These are phyloP conservation scores for Acropora tenuis DNA, from an alignment of 64 coral and sea anemone species.

Conservation along the genomic window DNA sequence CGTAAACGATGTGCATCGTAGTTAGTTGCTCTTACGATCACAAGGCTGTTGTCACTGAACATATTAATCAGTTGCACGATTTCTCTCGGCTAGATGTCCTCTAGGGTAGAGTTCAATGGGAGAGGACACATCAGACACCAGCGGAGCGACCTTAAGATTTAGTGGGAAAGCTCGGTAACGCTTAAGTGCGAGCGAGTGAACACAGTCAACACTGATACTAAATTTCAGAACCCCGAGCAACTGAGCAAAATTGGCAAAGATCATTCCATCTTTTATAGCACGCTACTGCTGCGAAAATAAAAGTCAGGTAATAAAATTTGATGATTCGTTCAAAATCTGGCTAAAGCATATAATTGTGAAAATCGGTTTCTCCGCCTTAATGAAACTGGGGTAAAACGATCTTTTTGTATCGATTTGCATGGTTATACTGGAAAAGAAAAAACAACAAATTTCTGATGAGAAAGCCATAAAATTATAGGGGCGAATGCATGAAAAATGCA, in stretches of 20 bases:
- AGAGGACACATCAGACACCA: neutral
- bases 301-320: neutral
- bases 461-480: neutral
- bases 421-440: neutral
- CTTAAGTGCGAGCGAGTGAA: too few species aligned
- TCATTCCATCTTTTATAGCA: constrained; percentile 3
- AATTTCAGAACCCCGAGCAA: neutral
- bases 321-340: neutral
- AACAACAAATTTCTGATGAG: neutral
- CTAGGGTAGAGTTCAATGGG: neutral
- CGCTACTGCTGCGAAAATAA: neutral
- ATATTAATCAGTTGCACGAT: neutral
- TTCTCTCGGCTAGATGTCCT: neutral
- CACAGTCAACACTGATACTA: neutral
- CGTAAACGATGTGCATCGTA: neutral
- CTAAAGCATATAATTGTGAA: too few species aligned
- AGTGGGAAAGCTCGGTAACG: neutral
- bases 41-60: neutral
- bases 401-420: too few species aligned
- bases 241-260: neutral
- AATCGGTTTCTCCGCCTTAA: too few species aligned
- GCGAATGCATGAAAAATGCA: neutral
- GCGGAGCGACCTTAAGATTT: neutral
- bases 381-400: too few species aligned
- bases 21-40: neutral